Evolutionary conservation across 2,888 invertebrate species (phyloP), one percentile per base, ranked within the genome.

Genomic region (Cerceris rybyensis): DNA sequence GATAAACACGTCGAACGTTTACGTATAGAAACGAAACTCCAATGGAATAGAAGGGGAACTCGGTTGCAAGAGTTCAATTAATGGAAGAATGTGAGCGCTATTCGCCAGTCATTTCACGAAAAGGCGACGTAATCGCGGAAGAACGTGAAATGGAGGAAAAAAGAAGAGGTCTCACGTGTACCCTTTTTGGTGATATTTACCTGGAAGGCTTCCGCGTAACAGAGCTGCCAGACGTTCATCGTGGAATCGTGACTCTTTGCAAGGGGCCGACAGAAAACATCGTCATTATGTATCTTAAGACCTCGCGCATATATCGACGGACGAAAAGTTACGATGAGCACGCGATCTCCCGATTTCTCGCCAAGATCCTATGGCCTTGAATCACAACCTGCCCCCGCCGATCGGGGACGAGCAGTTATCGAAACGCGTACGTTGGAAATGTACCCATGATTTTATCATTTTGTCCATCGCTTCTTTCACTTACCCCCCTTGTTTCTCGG

Each of bases 211-310:
- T 88, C 85, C 84, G 87, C 85, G 88, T 87, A 86, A 87, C 84
- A 85, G 83, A 84, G 84, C 83, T 80, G 78, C 78, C 80, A 76
- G 73, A 28, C 28, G 28, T 75, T 60, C 75, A 76, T 68, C 57
- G 78, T 73, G 76, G 73, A 86, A 86, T 88, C 90, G 90, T 90
- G 90, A 90, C 86, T 87, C 86, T 89, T 89, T 88, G 87, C 87
- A 83, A 84, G 74, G 79, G 87, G 88, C 90, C 90, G 91, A 89
- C 89, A 83, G 87, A 89, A 88, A 88, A 85, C 86, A 87, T 89
- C 88, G 89, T 90, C 88, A 91, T 91, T 90, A 91, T 88, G 88
- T 85, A 82, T 82, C 86, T 86, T 74, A 70, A 83, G 86, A 85
- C 76, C 81, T 73, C 75, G 66, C 79, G 81, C 78, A 59, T 78